Base-by-base conservation (phyloP, 2,888 invertebrate genomes). In the Athripsodes cinereus region DNA sequence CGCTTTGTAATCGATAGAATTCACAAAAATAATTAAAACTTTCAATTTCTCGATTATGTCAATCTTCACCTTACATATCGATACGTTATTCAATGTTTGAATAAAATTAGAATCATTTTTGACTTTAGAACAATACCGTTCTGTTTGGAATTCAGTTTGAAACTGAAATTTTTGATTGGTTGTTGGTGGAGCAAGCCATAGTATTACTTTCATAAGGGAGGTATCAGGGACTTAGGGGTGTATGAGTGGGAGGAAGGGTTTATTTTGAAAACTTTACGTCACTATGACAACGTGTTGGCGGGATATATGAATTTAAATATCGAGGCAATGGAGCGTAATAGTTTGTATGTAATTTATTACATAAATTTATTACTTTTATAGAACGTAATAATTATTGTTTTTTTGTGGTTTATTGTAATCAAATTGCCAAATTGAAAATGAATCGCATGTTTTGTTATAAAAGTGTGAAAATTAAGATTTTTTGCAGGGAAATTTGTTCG, bases 221-320 rank as follows among this genome's bases (percentile, higher is more conserved):
- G 31, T 11, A 11, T 11, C 31, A 6, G 40, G 3, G 16, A 26
- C 26, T 26, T 31, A 13, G 40, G 40, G 40, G 40, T 40, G 40
- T n/a, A 40, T 13, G n/a, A 3, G 13, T 40, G 57, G 22, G 49
- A 16, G 26, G 31, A 35, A 11, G 26, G 19, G 53, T 58, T 58
- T 58, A 58, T 58, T 58, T 49, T 58, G 52, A 44, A 51, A 54
- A 13, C 18, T 47, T 22, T 22, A 10, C 22, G 26, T 50, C 11
- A 21, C 26, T 26, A 26, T 50, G 26, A 26, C 22, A 16, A 50
- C 50, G 6, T 6, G 6, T 3, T 26, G 50, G 50, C 50, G 50
- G 50, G 22, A 50, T 50, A 22, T 50, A 20, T 21, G 13, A 40
- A 8, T 40, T 40, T 13, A 13, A 40, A 3, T n/a, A 5, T 13